Percentiles rank a stretch among this genome's conserved stretches.
Conservation (phyloP, 2,888 invertebrate genomes). For the Fissipunctia ypsillon region DNA sequence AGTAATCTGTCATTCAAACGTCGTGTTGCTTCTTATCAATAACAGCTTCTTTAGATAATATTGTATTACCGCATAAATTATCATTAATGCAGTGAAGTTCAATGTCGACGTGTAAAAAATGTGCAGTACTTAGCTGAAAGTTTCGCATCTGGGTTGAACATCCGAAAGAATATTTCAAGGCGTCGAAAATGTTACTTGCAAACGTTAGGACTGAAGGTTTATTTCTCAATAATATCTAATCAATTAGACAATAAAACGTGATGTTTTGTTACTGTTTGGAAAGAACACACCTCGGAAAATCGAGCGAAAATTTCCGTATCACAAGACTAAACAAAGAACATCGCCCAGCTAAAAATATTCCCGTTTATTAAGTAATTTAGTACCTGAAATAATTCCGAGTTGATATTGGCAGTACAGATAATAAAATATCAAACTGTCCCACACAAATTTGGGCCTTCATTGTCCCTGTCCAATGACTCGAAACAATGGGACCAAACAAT, state of each 20-base stretch:
- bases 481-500: slow-evolving; percentile 53
- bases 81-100: slow-evolving; percentile 53
- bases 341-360: slow-evolving; percentile 50
- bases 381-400: slow-evolving; percentile 30
- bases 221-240: not conserved
- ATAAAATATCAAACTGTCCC: slow-evolving; percentile 50
- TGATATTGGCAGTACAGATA: slow-evolving; percentile 9
- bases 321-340: slow-evolving; percentile 59
- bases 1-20: slow-evolving; percentile 52
- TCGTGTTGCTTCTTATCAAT: slow-evolving; percentile 32
- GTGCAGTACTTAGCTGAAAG: not conserved
- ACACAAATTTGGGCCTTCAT: slow-evolving; percentile 40
- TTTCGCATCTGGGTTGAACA: not conserved
- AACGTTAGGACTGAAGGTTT: not conserved
- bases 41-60: slow-evolving; percentile 36
- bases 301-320: slow-evolving; percentile 20
- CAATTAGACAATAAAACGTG: slow-evolving; percentile 1
- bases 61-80: slow-evolving; percentile 38
- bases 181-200: not conserved
- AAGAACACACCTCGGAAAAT: slow-evolving; percentile 16
- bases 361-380: slow-evolving; percentile 15
- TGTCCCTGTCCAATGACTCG: slow-evolving; percentile 27
- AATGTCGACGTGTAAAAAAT: slow-evolving; percentile 42
- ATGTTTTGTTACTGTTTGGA: slow-evolving; percentile 12
- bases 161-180: not conserved